Base-by-base conservation (phyloP, 2,113 vertebrate genomes). In the Chionis minor region DNA sequence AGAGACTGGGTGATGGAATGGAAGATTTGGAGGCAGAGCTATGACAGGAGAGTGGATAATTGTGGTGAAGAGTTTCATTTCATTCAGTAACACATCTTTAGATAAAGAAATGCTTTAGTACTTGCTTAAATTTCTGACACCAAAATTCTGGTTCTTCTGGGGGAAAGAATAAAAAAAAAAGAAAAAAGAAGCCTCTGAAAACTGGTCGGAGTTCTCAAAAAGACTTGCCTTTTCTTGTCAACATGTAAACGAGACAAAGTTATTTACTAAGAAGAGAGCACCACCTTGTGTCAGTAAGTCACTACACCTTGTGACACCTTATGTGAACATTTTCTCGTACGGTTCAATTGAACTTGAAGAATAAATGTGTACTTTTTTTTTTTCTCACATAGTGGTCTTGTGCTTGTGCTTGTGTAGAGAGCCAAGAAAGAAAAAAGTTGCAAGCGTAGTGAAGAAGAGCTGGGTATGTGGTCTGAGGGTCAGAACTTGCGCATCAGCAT, bases 201-300 rank as follows among this genome's bases (percentile, higher is more conserved):
- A 73, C 24, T 82, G 63, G 14, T 81, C 23, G 6, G n/a, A 79
- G 38, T 24, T 87, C 21, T 81, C 6, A 1, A 32, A 49, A 94
- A 66, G 5, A 55, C 38, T 88, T 62, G 61, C 80, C 80, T 84
- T 47, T 71, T 92, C 59, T 40, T 94, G 95, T 54, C 28, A 59
- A 40, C 42, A 23, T 16, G 33, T 45, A 89, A 95, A 88, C 8
- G 38, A 38, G 38, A 38, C 42, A 66, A 62, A 91, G 69, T 61
- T 90, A 40, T 98, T 98, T 97, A 78, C 21, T 97, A 92, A 98
- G 98, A 98, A 88, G 83, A 98, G 98, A 98, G 98, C 98, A 97
- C 98, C 98, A 98, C 94, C 98, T 98, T 96, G 98, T 97, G 98
- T 98, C 96, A 75, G 49, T 54, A 85, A 95, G n/a, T 87, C 84